phyloP scores from a whole-genome alignment of 2,113 vertebrate genomes.

The Regulus satrapa region DNA sequence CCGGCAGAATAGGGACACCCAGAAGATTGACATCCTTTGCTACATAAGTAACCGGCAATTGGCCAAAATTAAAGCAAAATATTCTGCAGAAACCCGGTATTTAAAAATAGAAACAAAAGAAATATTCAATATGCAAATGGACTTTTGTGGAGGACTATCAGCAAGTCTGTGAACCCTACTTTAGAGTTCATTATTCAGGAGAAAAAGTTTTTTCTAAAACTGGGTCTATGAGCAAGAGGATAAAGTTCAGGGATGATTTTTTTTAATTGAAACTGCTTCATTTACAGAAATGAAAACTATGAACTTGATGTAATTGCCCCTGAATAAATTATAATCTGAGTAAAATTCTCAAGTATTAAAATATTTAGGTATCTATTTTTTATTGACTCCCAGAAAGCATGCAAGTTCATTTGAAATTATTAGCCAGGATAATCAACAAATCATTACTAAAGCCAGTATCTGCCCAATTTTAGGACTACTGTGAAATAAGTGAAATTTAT shows the following conservation, averaged over 20 bases:
- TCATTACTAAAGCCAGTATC: background rate
- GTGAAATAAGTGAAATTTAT: background rate
- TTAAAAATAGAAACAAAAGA: slow-evolving; percentile 15
- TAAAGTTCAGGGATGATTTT: background rate
- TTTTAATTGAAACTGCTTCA: background rate
- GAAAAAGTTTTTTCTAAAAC: background rate
- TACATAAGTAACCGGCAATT: background rate
- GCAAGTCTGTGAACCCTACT: background rate
- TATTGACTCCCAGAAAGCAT: background rate
- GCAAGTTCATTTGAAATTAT: background rate
- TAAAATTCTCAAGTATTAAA: background rate
- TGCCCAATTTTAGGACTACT: background rate
- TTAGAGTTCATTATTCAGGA: background rate
- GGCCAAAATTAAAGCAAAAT: background rate
- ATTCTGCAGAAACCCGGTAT: background rate
- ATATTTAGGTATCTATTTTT: background rate
- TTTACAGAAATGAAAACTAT: background rate
- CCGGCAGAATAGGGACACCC: background rate
- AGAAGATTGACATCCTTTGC: background rate
- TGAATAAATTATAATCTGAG: background rate
- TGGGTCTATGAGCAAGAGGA: background rate
- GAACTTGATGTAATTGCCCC: background rate
- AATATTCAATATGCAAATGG: background rate
- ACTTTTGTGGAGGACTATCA: background rate
- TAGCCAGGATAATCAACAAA: background rate